Conservation (phyloP, 2,797 vertebrate genomes). For the Cryptoblepharus egeriae region DNA sequence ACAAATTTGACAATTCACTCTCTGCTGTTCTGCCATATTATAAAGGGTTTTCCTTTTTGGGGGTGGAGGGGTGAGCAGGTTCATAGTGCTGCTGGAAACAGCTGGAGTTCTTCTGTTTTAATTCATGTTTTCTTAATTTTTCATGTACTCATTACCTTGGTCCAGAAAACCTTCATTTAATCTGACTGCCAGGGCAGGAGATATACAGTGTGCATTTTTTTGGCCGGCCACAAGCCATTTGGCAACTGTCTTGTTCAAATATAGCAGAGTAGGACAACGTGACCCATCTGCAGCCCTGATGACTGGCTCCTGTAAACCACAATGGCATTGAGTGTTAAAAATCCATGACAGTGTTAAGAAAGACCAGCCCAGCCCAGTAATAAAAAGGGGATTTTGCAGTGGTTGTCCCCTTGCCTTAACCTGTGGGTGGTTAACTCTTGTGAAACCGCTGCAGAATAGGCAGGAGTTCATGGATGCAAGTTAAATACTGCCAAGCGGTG, state of each 20-base stretch:
- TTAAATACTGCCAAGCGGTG: neutral
- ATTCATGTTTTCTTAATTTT: neutral
- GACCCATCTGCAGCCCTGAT: conserved; percentile 12
- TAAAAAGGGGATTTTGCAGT: conserved; percentile 13
- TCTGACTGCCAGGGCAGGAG: neutral
- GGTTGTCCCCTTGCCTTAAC: neutral
- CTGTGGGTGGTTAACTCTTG: conserved; percentile 16
- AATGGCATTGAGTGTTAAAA: conserved; percentile 14
- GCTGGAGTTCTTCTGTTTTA: neutral
- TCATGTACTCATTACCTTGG: neutral
- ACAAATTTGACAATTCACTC: neutral
- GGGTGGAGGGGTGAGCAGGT: neutral
- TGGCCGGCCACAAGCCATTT: neutral
- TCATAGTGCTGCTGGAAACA: neutral
- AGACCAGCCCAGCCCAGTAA: conserved; percentile 13
- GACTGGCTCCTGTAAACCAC: conserved; percentile 29
- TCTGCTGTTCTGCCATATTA: neutral
- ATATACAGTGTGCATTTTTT: neutral
- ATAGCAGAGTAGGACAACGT: neutral
- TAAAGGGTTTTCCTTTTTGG: too few relatives aligned
- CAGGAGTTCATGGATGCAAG: neutral
- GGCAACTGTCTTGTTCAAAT: neutral
- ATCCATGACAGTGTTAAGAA: conserved; percentile 17
- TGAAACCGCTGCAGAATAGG: neutral
- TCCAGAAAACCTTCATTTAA: neutral